phyloP scores from a whole-genome alignment of 2,888 invertebrate species.

The Cheilosia grossa region DNA sequence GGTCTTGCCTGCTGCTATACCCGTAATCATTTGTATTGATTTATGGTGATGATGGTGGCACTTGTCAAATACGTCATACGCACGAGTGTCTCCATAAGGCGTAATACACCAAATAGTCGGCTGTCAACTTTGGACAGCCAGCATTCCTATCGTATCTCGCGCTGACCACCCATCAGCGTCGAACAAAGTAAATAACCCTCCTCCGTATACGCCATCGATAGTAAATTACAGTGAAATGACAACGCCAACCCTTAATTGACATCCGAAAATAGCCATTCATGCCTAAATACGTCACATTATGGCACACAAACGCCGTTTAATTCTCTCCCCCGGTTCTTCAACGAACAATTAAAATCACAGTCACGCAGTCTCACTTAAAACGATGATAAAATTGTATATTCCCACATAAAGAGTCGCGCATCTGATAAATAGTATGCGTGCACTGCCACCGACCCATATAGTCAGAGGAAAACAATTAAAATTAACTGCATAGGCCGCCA shows the following conservation, averaged over 20 bases:
- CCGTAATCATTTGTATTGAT: no score
- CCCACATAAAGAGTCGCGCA: slow-evolving; percentile 39
- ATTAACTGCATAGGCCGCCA: slow-evolving; percentile 48
- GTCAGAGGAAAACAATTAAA: slow-evolving; percentile 65
- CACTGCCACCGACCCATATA: slow-evolving; percentile 64
- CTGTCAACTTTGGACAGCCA: background rate
- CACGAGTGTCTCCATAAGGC: no score
- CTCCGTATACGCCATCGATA: background rate
- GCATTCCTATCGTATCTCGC: background rate
- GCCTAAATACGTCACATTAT: slow-evolving; percentile 49
- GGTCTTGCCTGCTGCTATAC: no score
- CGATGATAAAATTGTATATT: slow-evolving; percentile 62
- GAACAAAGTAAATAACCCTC: background rate
- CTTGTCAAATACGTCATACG: no score
- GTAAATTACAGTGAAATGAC: background rate
- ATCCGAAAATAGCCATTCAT: slow-evolving; percentile 28
- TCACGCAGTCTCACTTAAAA: slow-evolving; percentile 60
- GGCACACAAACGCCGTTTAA: slow-evolving; percentile 41
- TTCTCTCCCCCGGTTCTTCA: slow-evolving; percentile 25
- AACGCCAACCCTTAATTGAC: slow-evolving; percentile 36
- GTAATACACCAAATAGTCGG: no score
- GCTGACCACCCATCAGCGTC: slow-evolving; percentile 1
- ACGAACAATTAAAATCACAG: slow-evolving; percentile 59
- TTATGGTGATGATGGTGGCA: no score
- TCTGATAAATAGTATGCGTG: slow-evolving; percentile 29